Evolutionary conservation across 2,888 invertebrate species (phyloP).

Genomic region (Microctonus aethiopoides): DNA sequence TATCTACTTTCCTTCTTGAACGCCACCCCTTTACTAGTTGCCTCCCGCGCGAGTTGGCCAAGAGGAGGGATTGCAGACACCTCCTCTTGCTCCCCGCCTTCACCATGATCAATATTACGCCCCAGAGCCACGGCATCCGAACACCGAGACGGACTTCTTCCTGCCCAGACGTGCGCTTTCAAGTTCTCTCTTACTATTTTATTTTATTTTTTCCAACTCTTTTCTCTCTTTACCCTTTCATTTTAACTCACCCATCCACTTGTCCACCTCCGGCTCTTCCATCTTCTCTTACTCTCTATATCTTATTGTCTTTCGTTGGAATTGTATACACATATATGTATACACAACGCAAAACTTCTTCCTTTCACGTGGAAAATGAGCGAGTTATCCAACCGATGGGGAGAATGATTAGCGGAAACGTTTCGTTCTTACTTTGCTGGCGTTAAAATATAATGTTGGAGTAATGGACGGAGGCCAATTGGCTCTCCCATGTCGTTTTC

Average conservation of each 20-base stretch:
- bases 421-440: slow-evolving; percentile 26
- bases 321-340: neutral
- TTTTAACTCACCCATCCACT: slow-evolving; percentile 27
- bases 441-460: slow-evolving; percentile 31
- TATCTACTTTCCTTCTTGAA: slow-evolving; percentile 23
- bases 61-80: slow-evolving; percentile 61
- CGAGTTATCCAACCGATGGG: slow-evolving; percentile 15
- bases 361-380: neutral
- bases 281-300: slow-evolving; percentile 1
- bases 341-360: neutral
- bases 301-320: slow-evolving; percentile 1
- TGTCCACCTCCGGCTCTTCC: slow-evolving; percentile 18
- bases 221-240: slow-evolving; percentile 31
- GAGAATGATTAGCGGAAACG: slow-evolving; percentile 32
- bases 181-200: slow-evolving; percentile 34
- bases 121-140: slow-evolving; percentile 62
- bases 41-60: slow-evolving; percentile 31
- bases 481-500: slow-evolving; percentile 20
- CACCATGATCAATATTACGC: slow-evolving; percentile 66
- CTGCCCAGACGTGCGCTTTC: slow-evolving; percentile 43
- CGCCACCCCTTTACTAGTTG: slow-evolving; percentile 37
- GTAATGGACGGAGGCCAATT: slow-evolving; percentile 31
- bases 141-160: slow-evolving; percentile 64
- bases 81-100: slow-evolving; percentile 45
- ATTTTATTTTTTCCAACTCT: slow-evolving; percentile 11